Conservation (phyloP, 2,888 invertebrate species). For the Phytoseiulus persimilis region DNA sequence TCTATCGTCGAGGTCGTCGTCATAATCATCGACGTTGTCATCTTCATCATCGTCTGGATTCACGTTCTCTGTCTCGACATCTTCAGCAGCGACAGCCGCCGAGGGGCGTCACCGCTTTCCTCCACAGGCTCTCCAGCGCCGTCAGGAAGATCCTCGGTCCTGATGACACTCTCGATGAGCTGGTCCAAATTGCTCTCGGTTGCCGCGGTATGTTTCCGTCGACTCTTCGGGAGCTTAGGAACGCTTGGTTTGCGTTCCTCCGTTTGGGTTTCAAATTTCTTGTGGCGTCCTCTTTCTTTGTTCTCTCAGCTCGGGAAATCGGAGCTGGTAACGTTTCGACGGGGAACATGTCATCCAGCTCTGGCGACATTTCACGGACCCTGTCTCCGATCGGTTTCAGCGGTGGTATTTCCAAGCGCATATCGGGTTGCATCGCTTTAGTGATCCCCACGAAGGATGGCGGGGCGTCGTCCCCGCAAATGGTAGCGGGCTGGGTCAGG, state of each 20-base stretch:
- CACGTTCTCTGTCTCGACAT: neutral
- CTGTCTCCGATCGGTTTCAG: neutral
- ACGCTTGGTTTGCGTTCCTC: neutral
- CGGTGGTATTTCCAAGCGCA: neutral
- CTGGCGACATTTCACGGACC: slow-evolving; percentile 13
- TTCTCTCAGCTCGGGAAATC: neutral
- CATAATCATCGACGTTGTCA: neutral
- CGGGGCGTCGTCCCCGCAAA: neutral
- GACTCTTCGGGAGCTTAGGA: neutral
- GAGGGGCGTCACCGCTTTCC: neutral
- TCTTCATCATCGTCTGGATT: neutral
- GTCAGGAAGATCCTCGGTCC: neutral
- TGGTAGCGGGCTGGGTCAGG: slow-evolving; percentile 6
- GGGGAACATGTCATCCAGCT: slow-evolving; percentile 12
- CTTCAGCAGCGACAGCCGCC: neutral
- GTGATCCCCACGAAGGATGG: slow-evolving; percentile 16
- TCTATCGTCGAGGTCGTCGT: slow-evolving; percentile 24
- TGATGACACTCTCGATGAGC: neutral
- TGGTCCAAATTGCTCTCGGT: neutral
- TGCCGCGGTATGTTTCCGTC: neutral
- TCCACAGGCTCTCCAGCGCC: neutral
- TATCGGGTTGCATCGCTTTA: neutral
- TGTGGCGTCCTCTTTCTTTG: slow-evolving; percentile 23
- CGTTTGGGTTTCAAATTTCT: neutral
- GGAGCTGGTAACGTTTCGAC: neutral